phyloP scores from a whole-genome alignment of 2,888 invertebrate species.

The Rambutsinella grinnellia region DNA sequence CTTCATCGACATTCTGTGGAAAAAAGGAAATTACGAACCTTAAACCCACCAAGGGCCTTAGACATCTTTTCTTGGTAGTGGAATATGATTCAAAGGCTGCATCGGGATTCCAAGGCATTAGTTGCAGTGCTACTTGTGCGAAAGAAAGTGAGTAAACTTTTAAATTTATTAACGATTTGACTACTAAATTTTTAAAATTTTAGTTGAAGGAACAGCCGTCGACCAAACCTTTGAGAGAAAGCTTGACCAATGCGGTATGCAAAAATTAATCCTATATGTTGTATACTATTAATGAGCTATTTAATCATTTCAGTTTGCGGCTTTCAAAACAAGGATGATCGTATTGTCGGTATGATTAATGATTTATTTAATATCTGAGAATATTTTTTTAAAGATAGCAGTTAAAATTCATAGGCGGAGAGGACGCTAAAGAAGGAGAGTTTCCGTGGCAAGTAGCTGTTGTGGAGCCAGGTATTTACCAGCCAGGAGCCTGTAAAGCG shows the following conservation, averaged over 20 bases:
- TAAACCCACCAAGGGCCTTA: slow-evolving; percentile 8
- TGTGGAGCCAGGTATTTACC: no score
- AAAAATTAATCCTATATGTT: no score
- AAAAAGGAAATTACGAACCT: not conserved
- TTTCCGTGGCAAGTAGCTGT: not conserved
- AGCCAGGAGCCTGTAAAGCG: no score
- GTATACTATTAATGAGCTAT: not conserved
- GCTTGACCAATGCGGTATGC: no score
- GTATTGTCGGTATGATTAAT: not conserved
- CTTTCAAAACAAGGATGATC: not conserved
- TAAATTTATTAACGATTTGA: not conserved
- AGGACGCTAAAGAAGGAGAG: not conserved
- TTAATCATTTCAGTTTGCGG: not conserved
- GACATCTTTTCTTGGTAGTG: slow-evolving; percentile 16
- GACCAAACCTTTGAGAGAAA: no score
- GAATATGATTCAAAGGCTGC: not conserved
- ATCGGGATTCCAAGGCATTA: not conserved
- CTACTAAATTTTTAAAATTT: no score
- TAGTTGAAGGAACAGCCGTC: no score
- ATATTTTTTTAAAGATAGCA: not conserved
- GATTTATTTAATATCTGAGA: not conserved
- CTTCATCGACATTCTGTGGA: slow-evolving; percentile 5
- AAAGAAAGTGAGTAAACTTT: not conserved
- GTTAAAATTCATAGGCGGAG: not conserved
- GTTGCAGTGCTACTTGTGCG: slow-evolving; percentile 11